Evolutionary conservation across 2,888 invertebrate genomes (phyloP), one percentile per base, ranked within the genome.

Genomic region (Anagyrus pseudococci): DNA sequence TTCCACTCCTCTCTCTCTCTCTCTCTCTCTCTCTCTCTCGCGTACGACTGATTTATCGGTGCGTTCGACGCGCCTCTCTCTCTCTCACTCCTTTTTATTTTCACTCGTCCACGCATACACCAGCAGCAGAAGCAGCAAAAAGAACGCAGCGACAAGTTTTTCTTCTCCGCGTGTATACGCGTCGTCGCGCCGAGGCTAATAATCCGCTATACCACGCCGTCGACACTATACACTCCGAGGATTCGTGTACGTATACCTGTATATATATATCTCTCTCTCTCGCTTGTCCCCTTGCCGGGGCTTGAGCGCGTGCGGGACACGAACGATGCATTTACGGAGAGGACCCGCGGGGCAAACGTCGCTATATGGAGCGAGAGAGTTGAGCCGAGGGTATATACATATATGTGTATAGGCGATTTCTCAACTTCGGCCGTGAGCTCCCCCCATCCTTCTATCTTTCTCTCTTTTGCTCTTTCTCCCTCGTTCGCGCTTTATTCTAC

Each of bases 21-120:
- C n/a, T n/a, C n/a, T n/a, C n/a, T n/a, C n/a, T n/a, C n/a, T n/a
- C n/a, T n/a, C n/a, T n/a, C n/a, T n/a, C 20, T 15, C 23, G 50
- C 22, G 23, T 43, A 10, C 64, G 58, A 52, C 64, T 67, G 67
- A 67, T 67, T 67, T 67, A 67, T 64, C 58, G 67, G 33, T 26
- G 54, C n/a, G 60, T 57, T 66, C 63, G 60, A 63, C 33, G 57
- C 54, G 50, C 33, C 46, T 47, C 33, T 56, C 17, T 2, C 29
- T 10, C 10, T 29, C 10, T 37, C 15, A 4, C 8, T 37, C 15
- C 15, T 37, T 37, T 37, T 8, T 8, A 37, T 15, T 8, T 8
- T 37, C 8, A 8, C 33, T 8, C 15, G 13, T 37, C 33, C 33
- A n/a, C n/a, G n/a, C n/a, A n/a, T n/a, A n/a, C n/a, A n/a, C n/a